phyloP scores from a whole-genome alignment of 1,140 invertebrate genomes.

The Heterodera schachtii region DNA sequence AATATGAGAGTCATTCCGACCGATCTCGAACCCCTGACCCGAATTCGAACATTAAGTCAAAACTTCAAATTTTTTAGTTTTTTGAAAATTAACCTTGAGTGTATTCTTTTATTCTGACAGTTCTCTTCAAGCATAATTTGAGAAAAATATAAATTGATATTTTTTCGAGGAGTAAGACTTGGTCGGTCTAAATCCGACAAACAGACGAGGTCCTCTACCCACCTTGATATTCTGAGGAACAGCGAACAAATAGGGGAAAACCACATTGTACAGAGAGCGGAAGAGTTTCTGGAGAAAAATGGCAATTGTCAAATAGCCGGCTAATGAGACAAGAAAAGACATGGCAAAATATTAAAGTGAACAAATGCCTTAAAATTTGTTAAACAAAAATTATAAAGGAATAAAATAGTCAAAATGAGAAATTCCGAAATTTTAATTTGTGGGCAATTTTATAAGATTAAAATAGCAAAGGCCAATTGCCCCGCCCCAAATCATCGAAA shows the following conservation, averaged over 20 bases:
- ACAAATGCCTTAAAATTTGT: background rate
- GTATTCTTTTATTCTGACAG: background rate
- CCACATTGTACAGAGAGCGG: slow-evolving; percentile 38
- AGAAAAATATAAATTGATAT: background rate
- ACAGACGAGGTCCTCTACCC: background rate
- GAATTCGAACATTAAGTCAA: too few species aligned
- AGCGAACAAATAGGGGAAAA: slow-evolving; percentile 55
- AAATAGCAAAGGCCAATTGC: background rate
- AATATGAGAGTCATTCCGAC: too few species aligned
- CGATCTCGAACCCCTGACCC: too few species aligned
- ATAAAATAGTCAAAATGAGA: background rate
- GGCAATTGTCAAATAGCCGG: slow-evolving; percentile 35
- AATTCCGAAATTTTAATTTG: background rate
- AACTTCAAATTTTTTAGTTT: too few species aligned
- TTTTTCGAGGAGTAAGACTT: too few species aligned
- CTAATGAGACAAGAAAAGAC: slow-evolving; percentile 4
- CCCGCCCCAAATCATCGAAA: background rate
- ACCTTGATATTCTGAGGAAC: slow-evolving; percentile 45
- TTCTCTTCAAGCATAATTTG: background rate
- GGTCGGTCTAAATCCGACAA: background rate
- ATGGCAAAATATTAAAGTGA: background rate
- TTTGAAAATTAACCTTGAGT: too few species aligned
- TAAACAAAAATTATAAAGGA: background rate
- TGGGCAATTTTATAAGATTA: background rate
- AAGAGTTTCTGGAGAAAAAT: slow-evolving; percentile 40